A percentile compares a stretch with the other conserved stretches of the same genome.
Conservation (phyloP, 2,113 vertebrate species). For the Gopherus flavomarginatus region DNA sequence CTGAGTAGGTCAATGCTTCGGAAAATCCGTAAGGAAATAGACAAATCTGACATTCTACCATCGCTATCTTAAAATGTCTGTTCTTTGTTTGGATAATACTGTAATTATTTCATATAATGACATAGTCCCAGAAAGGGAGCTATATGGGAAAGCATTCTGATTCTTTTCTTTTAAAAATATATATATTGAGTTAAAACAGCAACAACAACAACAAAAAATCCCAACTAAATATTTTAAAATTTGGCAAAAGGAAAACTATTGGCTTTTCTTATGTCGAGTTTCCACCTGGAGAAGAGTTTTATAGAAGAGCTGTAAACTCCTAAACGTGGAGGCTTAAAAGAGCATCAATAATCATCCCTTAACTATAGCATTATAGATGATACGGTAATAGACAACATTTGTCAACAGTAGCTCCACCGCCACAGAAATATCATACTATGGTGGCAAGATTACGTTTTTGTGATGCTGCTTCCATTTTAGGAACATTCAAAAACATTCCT, state of each 20-base stretch:
- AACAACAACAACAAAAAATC: background rate
- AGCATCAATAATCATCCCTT: background rate
- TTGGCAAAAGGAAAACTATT: background rate
- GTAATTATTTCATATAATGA: background rate
- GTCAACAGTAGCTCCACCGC: accelerated
- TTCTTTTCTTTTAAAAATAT: background rate
- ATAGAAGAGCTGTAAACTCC: background rate
- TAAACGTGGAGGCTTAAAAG: background rate
- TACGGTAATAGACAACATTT: background rate
- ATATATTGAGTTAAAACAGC: background rate
- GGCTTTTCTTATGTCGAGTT: background rate
- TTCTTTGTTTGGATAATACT: background rate
- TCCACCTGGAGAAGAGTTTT: background rate
- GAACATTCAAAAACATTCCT: background rate
- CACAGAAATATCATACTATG: background rate
- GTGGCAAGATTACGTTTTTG: background rate
- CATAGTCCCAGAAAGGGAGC: background rate
- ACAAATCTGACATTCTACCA: background rate
- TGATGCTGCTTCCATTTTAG: background rate
- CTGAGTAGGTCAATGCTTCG: background rate
- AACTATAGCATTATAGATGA: background rate
- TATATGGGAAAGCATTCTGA: background rate
- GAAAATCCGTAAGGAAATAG: background rate
- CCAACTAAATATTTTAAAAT: background rate
- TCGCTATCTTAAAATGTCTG: background rate